These are phyloP conservation scores for Gulo gulo DNA, from an alignment of 2,113 vertebrate genomes.

Conservation along the genomic window DNA sequence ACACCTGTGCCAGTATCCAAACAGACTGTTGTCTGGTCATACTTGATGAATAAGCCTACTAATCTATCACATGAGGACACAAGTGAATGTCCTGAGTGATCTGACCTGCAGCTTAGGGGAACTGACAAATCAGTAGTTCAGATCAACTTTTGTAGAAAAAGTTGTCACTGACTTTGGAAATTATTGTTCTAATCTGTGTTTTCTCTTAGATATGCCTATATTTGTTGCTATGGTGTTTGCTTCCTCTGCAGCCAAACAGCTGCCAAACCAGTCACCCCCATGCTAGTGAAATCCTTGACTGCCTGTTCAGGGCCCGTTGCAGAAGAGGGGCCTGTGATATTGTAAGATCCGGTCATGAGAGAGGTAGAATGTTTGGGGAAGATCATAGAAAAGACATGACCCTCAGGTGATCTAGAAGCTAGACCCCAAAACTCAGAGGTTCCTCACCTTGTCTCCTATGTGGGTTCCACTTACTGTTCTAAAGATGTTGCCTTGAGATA, in stretches of 20 bases:
- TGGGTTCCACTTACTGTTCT: neutral
- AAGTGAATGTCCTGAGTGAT: neutral
- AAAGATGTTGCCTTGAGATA: neutral
- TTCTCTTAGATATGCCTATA: neutral
- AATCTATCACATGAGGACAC: neutral
- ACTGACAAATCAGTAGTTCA: neutral
- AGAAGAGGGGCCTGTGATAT: neutral
- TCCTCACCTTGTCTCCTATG: neutral
- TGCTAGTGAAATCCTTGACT: neutral
- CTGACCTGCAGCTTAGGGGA: neutral
- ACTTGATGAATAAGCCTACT: neutral
- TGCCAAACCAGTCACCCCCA: neutral
- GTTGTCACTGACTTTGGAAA: neutral
- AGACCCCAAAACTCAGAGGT: neutral
- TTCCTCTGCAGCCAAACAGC: neutral
- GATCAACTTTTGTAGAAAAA: neutral
- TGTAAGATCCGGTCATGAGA: neutral
- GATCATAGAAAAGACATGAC: neutral
- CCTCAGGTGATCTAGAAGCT: neutral
- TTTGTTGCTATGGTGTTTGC: neutral
- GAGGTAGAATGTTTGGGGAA: neutral
- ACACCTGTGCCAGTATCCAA: neutral
- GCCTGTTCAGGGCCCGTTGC: neutral
- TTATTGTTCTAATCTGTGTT: neutral
- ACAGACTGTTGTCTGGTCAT: neutral